phyloP scores from a whole-genome alignment of 2,797 vertebrate genomes.

The Streptopelia turtur region DNA sequence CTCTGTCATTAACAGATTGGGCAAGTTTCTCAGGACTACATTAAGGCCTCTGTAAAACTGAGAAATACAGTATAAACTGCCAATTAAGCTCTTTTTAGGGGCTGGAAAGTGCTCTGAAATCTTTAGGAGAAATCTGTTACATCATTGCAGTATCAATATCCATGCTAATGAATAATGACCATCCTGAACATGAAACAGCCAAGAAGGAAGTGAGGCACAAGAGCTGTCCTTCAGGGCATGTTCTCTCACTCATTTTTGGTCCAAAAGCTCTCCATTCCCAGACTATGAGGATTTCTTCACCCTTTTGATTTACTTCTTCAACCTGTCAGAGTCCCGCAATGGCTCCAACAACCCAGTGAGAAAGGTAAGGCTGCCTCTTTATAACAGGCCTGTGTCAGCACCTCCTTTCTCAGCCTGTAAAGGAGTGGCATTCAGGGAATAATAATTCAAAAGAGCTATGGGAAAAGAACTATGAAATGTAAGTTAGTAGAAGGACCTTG shows the following conservation, averaged over 20 bases:
- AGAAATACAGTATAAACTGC: neutral
- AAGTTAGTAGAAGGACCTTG: slow-evolving; percentile 38
- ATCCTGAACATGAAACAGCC: neutral
- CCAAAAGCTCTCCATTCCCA: slow-evolving; percentile 39
- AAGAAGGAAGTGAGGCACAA: slow-evolving; percentile 15
- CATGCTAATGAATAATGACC: neutral
- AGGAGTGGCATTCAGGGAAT: slow-evolving; percentile 46
- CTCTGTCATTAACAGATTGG: neutral
- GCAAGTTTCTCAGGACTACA: neutral
- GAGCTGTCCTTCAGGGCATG: slow-evolving; percentile 33
- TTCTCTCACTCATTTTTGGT: slow-evolving; percentile 25
- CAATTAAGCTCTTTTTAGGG: slow-evolving; percentile 6
- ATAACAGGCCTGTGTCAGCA: slow-evolving; percentile 54
- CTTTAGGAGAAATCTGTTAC: neutral
- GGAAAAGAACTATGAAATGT: slow-evolving; percentile 53
- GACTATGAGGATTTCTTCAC: slow-evolving; percentile 58
- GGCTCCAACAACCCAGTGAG: neutral
- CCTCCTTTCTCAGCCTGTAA: slow-evolving; percentile 61
- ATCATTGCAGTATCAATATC: neutral
- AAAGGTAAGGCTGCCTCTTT: slow-evolving; percentile 34
- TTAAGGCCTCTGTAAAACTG: neutral
- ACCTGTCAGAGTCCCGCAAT: slow-evolving; percentile 31
- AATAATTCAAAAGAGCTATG: slow-evolving; percentile 58
- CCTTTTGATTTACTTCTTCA: slow-evolving; percentile 46
- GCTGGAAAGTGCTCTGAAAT: neutral